Evolutionary conservation across 2,888 invertebrate species (phyloP).

Genomic region (Anthrax anthrax): DNA sequence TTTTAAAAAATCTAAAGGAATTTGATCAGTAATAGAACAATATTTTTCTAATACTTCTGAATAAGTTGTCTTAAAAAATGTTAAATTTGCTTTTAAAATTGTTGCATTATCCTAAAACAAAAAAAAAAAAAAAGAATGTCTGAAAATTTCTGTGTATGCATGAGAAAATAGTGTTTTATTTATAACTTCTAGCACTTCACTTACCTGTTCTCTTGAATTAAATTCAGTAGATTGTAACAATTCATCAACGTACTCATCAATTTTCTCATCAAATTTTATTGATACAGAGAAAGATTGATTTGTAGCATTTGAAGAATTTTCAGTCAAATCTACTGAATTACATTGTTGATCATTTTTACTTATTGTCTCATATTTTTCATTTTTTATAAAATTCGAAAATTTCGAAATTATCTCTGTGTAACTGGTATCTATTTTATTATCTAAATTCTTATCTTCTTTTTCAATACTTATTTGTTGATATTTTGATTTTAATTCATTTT

Average conservation of each 20-base stretch:
- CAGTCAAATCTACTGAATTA: background rate
- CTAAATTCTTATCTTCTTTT: background rate
- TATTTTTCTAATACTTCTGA: conserved; percentile 49
- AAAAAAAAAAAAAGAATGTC: background rate
- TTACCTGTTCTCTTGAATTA: conserved; percentile 5
- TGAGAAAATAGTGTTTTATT: no score
- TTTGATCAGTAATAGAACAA: conserved; percentile 44
- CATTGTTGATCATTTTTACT: background rate
- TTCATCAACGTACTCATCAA: conserved; percentile 7
- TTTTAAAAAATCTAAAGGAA: conserved; percentile 45
- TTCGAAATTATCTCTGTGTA: background rate
- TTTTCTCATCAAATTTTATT: conserved; percentile 5
- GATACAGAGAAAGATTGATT: no score
- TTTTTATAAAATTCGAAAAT: background rate
- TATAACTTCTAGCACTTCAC: background rate
- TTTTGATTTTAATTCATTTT: no score
- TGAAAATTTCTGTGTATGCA: no score
- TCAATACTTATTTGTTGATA: no score
- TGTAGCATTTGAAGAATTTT: no score
- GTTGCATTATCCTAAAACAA: background rate
- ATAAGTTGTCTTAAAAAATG: conserved; percentile 36
- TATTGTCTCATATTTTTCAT: background rate
- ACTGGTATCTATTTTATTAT: background rate
- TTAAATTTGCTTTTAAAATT: conserved; percentile 4
- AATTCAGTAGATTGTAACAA: conserved; percentile 3